phyloP scores from a whole-genome alignment of 2,113 vertebrate genomes.

The Phaetusa simplex region DNA sequence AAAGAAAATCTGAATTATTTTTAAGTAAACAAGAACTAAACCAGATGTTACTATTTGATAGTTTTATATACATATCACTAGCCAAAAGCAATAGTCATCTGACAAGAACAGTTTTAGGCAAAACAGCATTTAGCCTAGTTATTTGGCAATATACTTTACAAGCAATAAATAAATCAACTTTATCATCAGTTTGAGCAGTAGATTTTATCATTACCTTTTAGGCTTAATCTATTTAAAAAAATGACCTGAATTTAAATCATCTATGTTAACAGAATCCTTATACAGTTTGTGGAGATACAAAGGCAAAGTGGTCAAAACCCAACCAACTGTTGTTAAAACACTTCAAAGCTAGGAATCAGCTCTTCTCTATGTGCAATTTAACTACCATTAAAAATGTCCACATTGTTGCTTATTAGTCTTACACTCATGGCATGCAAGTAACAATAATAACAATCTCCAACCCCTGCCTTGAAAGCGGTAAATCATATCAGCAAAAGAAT shows the following conservation, averaged over 20 bases:
- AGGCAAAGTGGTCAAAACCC: neutral
- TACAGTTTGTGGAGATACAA: neutral
- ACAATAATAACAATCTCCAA: neutral
- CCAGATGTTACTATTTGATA: neutral
- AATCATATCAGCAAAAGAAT: neutral
- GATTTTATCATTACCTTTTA: neutral
- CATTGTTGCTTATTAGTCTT: neutral
- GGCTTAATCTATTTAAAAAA: neutral
- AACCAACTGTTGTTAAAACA: neutral
- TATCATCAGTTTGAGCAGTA: neutral
- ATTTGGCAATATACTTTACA: neutral
- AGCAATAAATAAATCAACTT: slow-evolving; percentile 6
- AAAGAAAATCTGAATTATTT: slow-evolving; percentile 8
- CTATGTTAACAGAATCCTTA: neutral
- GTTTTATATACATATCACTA: neutral
- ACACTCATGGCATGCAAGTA: neutral
- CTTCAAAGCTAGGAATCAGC: neutral
- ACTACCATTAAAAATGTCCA: neutral
- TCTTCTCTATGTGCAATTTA: neutral
- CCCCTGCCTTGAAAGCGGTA: neutral
- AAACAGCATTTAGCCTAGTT: neutral
- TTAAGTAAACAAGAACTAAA: slow-evolving; percentile 19
- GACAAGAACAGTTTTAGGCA: neutral
- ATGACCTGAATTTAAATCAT: neutral
- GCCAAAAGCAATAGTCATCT: slow-evolving; percentile 31